Evolutionary conservation across 1,140 invertebrate species (phyloP).

Genomic region (Hyles euphorbiae): DNA sequence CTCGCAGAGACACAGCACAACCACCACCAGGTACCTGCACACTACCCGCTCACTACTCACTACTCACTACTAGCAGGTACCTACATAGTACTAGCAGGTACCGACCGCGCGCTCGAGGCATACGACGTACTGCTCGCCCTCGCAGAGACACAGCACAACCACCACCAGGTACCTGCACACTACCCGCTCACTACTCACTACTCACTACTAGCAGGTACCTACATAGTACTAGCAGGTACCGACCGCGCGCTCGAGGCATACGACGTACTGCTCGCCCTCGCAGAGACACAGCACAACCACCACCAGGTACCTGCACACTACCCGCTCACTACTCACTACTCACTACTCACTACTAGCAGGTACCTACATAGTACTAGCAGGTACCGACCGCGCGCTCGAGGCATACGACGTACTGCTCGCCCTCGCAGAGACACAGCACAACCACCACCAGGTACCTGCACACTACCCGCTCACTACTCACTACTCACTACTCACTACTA

Average conservation of each 20-base stretch:
- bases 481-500: too few species aligned
- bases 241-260: slow-evolving; percentile 87
- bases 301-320: background rate
- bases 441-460: background rate
- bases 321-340: too few species aligned
- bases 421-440: slow-evolving; percentile 76
- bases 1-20: slow-evolving; percentile 76
- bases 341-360: too few species aligned
- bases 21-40: background rate
- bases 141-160: slow-evolving; percentile 72
- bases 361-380: too few species aligned
- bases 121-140: slow-evolving; percentile 87
- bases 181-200: too few species aligned
- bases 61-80: too few species aligned
- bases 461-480: background rate
- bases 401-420: slow-evolving; percentile 86
- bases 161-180: background rate
- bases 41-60: too few species aligned
- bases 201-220: too few species aligned
- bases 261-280: slow-evolving; percentile 84
- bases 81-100: too few species aligned
- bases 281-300: slow-evolving; percentile 71
- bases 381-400: slow-evolving; percentile 86
- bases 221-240: slow-evolving; percentile 38
- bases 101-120: slow-evolving; percentile 85